Conservation (phyloP, 37 sponge, comb jelly and placozoan species). For the Cladorhizidae sp. region DNA sequence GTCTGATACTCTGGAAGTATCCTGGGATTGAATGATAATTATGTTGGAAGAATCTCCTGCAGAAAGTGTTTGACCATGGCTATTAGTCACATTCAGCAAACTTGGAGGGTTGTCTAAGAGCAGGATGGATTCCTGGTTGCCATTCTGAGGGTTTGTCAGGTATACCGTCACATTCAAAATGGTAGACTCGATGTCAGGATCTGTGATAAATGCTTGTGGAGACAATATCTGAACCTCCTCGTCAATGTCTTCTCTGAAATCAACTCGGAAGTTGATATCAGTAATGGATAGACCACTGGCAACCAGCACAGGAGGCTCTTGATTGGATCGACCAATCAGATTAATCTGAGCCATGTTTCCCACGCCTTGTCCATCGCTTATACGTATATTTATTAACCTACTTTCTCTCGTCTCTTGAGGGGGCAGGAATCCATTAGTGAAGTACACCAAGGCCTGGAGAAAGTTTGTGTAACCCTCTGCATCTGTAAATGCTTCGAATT, state of each 20-base stretch:
- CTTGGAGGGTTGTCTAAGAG: constrained; percentile 18
- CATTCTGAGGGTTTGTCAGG: constrained; percentile 38
- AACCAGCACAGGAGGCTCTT: constrained; percentile 57
- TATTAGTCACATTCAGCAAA: constrained; percentile 13
- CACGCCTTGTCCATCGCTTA: constrained; percentile 34
- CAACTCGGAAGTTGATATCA: constrained; percentile 42
- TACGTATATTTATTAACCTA: constrained; percentile 29
- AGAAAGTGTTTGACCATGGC: background rate
- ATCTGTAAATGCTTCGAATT: constrained; percentile 18
- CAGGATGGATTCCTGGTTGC: constrained; percentile 32
- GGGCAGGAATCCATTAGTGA: constrained; percentile 37
- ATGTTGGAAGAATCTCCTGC: background rate
- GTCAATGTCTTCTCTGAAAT: constrained; percentile 40
- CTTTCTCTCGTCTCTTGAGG: constrained; percentile 50
- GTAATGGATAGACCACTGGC: constrained; percentile 51
- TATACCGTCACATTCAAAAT: constrained; percentile 40
- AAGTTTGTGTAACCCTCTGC: constrained; percentile 40
- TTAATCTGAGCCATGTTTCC: constrained; percentile 30
- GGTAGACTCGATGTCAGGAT: constrained; percentile 47
- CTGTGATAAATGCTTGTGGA: constrained; percentile 39
- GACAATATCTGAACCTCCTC: constrained; percentile 28
- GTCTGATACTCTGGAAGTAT: constrained; percentile 5
- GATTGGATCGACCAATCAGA: constrained; percentile 58
- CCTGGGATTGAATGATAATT: constrained; percentile 8
- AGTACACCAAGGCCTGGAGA: constrained; percentile 31